Percentiles rank a stretch among this genome's conserved stretches.
Evolutionary conservation across 2,113 vertebrate species (phyloP).

Genomic region (Rattus rattus): DNA sequence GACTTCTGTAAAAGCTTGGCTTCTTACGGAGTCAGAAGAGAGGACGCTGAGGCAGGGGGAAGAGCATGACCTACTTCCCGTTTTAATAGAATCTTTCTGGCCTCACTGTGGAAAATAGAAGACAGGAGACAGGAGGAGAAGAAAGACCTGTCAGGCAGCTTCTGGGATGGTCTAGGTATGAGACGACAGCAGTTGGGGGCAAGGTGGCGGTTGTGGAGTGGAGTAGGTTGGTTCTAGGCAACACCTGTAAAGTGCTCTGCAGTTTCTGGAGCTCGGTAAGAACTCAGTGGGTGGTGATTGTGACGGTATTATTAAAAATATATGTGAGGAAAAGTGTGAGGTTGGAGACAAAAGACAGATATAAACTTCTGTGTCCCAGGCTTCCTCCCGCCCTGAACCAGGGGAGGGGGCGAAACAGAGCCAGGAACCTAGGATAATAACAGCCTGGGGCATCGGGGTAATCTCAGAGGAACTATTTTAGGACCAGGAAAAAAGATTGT

Average conservation of each 20-base stretch:
- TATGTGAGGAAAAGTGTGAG: not conserved
- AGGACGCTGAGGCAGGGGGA: not conserved
- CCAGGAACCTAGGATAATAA: conserved; percentile 43
- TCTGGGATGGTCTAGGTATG: not conserved
- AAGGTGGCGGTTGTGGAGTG: not conserved
- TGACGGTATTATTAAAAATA: conserved; percentile 39
- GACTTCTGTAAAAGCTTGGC: not conserved
- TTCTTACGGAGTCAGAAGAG: conserved; percentile 4
- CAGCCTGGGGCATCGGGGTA: conserved; percentile 45
- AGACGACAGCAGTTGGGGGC: not conserved
- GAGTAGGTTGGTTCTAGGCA: not conserved
- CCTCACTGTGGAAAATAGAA: not conserved
- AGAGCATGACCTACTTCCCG: not conserved
- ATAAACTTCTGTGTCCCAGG: conserved; percentile 2
- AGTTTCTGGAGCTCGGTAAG: not conserved
- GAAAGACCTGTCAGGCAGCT: not conserved
- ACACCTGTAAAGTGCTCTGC: not conserved
- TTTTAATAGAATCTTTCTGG: not conserved
- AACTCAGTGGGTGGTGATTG: not conserved
- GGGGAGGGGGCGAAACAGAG: not conserved
- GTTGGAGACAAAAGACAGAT: conserved; percentile 2
- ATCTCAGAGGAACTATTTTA: conserved; percentile 72
- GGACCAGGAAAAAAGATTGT: conserved; percentile 65
- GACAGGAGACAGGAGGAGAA: not conserved
- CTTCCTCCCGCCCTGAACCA: not conserved